Evolutionary conservation across 2,113 vertebrate genomes (phyloP).

Genomic region (Alligator mississippiensis): DNA sequence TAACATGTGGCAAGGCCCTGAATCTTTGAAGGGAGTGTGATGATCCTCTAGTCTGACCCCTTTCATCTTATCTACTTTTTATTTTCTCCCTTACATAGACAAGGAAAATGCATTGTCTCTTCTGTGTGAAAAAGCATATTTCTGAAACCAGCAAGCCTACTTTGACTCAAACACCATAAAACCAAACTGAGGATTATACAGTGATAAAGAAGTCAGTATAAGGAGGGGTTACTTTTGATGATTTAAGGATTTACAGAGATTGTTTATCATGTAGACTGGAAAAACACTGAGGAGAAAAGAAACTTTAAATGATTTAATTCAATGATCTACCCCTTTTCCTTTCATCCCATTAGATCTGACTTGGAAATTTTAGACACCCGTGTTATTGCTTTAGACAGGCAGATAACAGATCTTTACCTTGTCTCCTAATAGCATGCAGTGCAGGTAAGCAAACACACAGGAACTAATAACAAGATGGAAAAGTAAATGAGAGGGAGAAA

Average conservation of each 20-base stretch:
- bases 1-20: too few species aligned
- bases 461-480: constrained; percentile 34
- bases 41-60: neutral
- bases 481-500: constrained; percentile 56
- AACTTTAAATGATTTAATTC: neutral
- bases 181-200: neutral
- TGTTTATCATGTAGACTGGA: neutral
- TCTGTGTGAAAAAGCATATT: neutral
- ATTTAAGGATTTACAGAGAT: constrained; percentile 21
- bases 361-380: neutral
- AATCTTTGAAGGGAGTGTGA: neutral
- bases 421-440: accelerated
- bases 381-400: accelerated
- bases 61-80: neutral
- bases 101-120: neutral
- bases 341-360: neutral
- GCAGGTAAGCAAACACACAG: neutral
- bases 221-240: constrained; percentile 22
- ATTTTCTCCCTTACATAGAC: neutral
- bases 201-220: neutral
- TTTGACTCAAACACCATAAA: neutral
- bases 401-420: neutral
- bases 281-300: neutral
- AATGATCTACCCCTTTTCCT: neutral
- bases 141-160: neutral